Evolutionary conservation across 2,888 invertebrate species (phyloP), one percentile per base, ranked within the genome.

Genomic region (Chalcis sispes): DNA sequence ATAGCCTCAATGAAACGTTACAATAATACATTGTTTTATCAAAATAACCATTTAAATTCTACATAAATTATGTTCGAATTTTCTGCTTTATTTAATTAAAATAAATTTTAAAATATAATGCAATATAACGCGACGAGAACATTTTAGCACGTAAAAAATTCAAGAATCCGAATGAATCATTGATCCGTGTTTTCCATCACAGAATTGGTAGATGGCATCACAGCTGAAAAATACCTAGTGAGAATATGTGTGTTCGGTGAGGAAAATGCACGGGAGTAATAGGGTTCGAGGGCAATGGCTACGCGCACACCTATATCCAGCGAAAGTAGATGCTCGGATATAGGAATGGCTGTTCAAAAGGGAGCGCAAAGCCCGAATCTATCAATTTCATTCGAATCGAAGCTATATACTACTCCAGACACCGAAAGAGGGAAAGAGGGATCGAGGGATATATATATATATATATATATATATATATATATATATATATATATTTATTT

Each of bases 311-410:
- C 48, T 13, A 46, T 7, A 48, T 59, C 27, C 48, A 42, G n/a
- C 23, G 82, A 82, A 84, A 85, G 81, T 82, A 81, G 81, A 81
- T 83, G 84, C 86, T 85, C 82, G 84, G 80, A 82, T 85, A 84
- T 83, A 83, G 84, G 85, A 85, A 86, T 84, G 81, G 82, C 81
- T 77, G 75, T 78, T 82, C 80, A 81, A 79, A 48, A 62, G 54
- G 42, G 15, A 52, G 18, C 50, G 82, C 81, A 81, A 84, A 83
- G 82, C 85, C 83, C 82, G 84, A 85, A 86, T 86, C 85, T 85
- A 86, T 86, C 86, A 85, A 86, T 85, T 85, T 86, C 84, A 83
- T 83, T 84, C 79, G 70, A n/a, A 13, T 20, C 13, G 15, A 5
- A 18, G 15, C 46, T 29, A 71, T 42, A 18, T n/a, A 46, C 46